Conservation (phyloP, 2,888 invertebrate species). For the Acanthosoma haemorrhoidale region DNA sequence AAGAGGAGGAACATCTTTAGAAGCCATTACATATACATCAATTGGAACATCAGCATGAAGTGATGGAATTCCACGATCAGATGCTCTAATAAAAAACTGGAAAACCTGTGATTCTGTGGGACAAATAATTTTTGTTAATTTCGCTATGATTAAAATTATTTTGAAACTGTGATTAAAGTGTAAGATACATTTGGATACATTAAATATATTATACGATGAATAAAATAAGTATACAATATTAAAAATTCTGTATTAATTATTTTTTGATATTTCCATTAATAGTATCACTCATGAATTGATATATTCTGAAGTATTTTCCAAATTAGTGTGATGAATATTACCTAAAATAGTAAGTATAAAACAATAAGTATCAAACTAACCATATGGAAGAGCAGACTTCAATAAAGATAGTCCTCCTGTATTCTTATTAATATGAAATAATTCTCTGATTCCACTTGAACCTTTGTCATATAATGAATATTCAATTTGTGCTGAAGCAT, state of each 20-base stretch:
- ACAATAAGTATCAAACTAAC: slow-evolving; percentile 42
- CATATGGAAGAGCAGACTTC: slow-evolving; percentile 55
- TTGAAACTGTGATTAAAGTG: too few species aligned
- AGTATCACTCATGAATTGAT: too few species aligned
- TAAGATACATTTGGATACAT: too few species aligned
- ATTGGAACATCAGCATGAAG: slow-evolving; percentile 78
- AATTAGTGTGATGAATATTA: background rate
- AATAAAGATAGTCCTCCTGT: slow-evolving; percentile 68
- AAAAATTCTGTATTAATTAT: too few species aligned
- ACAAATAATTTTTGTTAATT: background rate
- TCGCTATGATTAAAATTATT: too few species aligned
- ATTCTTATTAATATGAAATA: slow-evolving; percentile 68
- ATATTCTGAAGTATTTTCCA: too few species aligned
- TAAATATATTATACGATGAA: too few species aligned
- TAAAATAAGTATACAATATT: too few species aligned
- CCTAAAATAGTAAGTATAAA: background rate
- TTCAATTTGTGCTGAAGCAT: slow-evolving; percentile 61
- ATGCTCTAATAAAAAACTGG: slow-evolving; percentile 84
- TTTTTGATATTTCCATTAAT: too few species aligned
- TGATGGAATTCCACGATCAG: slow-evolving; percentile 69
- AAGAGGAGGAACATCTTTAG: slow-evolving; percentile 63
- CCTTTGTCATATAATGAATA: slow-evolving; percentile 73
- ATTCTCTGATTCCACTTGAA: slow-evolving; percentile 57
- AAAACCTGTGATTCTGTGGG: slow-evolving; percentile 66
- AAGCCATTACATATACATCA: slow-evolving; percentile 68